phyloP scores from a whole-genome alignment of 2,113 vertebrate species.

The Chrysochloris asiatica region DNA sequence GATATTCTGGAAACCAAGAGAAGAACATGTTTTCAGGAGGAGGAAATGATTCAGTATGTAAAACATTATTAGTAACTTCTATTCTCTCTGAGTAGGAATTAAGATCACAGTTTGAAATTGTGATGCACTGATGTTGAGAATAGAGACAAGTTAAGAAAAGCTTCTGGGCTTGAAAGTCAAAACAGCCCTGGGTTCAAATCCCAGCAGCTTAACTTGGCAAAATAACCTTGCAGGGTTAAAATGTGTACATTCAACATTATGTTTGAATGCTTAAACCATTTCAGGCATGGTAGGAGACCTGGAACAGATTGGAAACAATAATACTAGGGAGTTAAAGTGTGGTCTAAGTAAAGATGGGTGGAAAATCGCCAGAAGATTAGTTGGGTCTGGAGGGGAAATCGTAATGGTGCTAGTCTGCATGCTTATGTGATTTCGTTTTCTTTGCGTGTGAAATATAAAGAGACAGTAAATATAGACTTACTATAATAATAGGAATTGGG shows the following conservation, averaged over 20 bases:
- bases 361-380: not conserved
- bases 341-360: not conserved
- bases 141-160: not conserved
- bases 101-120: not conserved
- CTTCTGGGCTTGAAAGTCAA: not conserved
- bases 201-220: not conserved
- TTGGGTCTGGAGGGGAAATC: not conserved
- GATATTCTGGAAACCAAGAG: not conserved
- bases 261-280: no score
- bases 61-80: not conserved
- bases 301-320: not conserved
- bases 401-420: not conserved
- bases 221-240: no score
- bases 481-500: not conserved
- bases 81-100: not conserved
- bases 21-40: not conserved
- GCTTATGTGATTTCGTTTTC: not conserved
- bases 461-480: not conserved
- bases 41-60: not conserved
- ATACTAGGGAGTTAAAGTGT: not conserved
- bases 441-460: not conserved
- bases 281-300: not conserved
- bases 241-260: not conserved
- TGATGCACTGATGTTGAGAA: not conserved
- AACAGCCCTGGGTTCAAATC: not conserved